Percentiles rank a stretch among this genome's conserved stretches.
Evolutionary conservation across 1,140 invertebrate species (phyloP).

Genomic region (Trichonephila clavata): DNA sequence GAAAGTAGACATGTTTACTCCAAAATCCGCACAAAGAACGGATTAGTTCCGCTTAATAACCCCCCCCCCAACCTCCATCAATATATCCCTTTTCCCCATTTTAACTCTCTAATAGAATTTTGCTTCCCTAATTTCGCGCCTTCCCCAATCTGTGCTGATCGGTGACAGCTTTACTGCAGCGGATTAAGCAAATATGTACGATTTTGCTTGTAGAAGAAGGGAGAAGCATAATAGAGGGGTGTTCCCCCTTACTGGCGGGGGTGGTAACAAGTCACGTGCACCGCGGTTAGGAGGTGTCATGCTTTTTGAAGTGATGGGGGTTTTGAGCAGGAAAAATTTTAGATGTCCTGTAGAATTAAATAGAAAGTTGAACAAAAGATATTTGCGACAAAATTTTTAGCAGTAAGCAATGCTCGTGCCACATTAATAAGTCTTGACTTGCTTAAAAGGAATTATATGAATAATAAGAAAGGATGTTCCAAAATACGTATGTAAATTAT

Average conservation of each 20-base stretch:
- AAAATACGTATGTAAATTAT: no score
- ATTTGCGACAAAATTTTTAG: no score
- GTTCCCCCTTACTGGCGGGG: neutral
- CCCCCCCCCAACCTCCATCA: no score
- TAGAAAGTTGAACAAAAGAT: no score
- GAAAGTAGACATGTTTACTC: constrained; percentile 63
- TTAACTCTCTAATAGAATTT: constrained; percentile 45
- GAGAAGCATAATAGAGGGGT: no score
- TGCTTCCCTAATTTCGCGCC: neutral
- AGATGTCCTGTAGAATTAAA: neutral
- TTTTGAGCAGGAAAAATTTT: neutral
- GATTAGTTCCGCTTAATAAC: constrained; percentile 61
- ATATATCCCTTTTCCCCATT: neutral
- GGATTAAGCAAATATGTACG: constrained; percentile 66
- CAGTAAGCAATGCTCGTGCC: no score
- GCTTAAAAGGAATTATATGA: no score
- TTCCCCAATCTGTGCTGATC: constrained; percentile 38
- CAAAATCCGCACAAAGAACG: constrained; percentile 53
- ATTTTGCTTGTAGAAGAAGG: neutral
- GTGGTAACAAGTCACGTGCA: constrained; percentile 24
- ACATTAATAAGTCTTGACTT: no score
- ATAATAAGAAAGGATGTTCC: no score
- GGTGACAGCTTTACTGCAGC: constrained; percentile 57
- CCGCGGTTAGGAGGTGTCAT: constrained; percentile 1
- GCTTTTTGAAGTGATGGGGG: neutral